phyloP scores from a whole-genome alignment of 2,888 invertebrate species.

The Ceriagrion tenellum region DNA sequence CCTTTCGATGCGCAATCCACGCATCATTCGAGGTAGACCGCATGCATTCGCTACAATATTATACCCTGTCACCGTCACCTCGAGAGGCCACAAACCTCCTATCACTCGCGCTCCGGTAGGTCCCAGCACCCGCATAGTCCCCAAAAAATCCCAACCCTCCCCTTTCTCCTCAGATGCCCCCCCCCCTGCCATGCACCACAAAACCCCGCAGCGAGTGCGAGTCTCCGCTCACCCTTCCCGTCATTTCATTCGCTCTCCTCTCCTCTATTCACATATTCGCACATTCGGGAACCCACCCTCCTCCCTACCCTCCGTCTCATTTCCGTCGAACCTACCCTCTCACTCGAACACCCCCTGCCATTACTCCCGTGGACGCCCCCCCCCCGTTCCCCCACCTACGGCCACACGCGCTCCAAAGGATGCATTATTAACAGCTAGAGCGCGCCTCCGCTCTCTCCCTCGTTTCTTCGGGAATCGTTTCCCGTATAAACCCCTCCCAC shows the following conservation, averaged over 20 bases:
- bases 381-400: background rate
- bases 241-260: conserved; percentile 28
- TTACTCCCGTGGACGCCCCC: background rate
- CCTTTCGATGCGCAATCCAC: background rate
- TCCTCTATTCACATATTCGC: conserved; percentile 6
- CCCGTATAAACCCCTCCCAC: background rate
- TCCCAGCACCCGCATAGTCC: background rate
- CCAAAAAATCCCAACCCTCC: background rate
- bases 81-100: background rate
- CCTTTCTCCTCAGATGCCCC: background rate
- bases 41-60: background rate
- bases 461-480: conserved; percentile 47
- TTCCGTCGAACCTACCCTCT: background rate
- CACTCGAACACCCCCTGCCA: background rate
- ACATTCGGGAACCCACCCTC: background rate
- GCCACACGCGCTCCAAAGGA: conserved; percentile 17
- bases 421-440: conserved; percentile 56
- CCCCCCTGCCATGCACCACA: background rate
- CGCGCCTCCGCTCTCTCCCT: conserved; percentile 44
- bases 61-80: no score
- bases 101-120: no score
- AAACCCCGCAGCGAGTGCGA: conserved; percentile 6
- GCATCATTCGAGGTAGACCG: background rate
- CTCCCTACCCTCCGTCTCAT: background rate
- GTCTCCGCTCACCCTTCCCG: background rate